These are phyloP conservation scores for Phoenicopterus ruber DNA, from an alignment of 2,113 vertebrate species.

Conservation along the genomic window DNA sequence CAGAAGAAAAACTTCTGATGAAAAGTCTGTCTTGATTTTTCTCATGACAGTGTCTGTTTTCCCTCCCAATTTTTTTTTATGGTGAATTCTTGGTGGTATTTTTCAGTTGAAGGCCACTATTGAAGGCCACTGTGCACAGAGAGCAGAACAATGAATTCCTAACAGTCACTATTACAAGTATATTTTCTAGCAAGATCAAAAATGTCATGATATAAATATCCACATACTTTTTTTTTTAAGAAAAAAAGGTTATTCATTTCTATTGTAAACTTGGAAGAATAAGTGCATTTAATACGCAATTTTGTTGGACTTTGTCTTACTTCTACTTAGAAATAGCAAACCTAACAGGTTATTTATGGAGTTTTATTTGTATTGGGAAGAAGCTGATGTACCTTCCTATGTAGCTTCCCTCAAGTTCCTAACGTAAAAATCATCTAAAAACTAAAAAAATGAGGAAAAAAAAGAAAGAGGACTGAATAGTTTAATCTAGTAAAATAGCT, in stretches of 20 bases:
- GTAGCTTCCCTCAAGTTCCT: background rate
- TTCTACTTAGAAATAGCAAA: background rate
- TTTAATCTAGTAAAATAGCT: background rate
- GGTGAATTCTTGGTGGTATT: background rate
- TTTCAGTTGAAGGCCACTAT: background rate
- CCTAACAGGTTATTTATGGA: background rate
- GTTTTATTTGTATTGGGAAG: background rate
- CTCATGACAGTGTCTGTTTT: background rate
- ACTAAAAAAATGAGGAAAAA: background rate
- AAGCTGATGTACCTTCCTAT: background rate
- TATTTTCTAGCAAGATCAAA: background rate
- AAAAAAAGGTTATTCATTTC: background rate
- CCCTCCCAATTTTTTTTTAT: background rate
- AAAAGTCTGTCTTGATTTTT: background rate
- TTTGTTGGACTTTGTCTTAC: background rate
- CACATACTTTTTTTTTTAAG: background rate
- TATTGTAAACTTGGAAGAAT: background rate
- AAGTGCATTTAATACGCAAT: background rate
- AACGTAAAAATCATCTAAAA: background rate
- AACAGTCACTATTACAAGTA: background rate
- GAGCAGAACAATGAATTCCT: background rate
- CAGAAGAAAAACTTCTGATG: background rate
- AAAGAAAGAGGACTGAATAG: background rate
- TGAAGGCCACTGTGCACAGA: background rate
- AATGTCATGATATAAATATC: background rate